phyloP scores from a whole-genome alignment of 2,888 invertebrate genomes.

The Corbicula japonica region DNA sequence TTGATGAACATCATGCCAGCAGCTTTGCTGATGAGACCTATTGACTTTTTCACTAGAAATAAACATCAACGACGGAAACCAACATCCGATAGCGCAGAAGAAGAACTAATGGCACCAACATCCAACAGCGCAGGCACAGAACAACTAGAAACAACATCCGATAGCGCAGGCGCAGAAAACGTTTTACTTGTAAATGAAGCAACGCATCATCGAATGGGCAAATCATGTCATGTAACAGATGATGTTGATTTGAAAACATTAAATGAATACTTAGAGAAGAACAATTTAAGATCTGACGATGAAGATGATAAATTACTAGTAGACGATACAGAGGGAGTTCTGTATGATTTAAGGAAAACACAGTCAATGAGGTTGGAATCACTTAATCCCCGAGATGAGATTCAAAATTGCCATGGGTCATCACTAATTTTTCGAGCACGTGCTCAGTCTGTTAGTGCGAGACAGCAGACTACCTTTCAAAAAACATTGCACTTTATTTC shows the following conservation, averaged over 20 bases:
- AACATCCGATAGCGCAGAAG: too few relatives aligned
- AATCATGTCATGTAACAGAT: not conserved
- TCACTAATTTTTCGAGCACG: not conserved
- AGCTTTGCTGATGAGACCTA: conserved; percentile 38
- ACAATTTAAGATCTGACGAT: too few relatives aligned
- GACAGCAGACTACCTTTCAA: not conserved
- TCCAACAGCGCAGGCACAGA: not conserved
- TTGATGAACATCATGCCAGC: conserved; percentile 22
- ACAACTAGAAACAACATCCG: not conserved
- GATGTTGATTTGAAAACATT: too few relatives aligned
- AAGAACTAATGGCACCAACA: not conserved
- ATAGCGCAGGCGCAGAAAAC: not conserved
- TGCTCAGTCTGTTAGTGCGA: not conserved
- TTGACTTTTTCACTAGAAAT: conserved; percentile 11
- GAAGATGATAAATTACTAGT: too few relatives aligned
- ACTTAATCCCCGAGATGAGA: not conserved
- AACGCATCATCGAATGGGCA: too few relatives aligned
- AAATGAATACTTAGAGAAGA: too few relatives aligned
- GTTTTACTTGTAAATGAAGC: not conserved
- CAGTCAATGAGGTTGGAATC: not conserved
- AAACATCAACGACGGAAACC: not conserved
- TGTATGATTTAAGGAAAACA: not conserved
- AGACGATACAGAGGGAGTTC: too few relatives aligned
- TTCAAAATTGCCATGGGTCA: not conserved
- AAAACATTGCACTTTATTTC: not conserved